phyloP scores from a whole-genome alignment of 2,888 invertebrate genomes.

The Lordiphosa fenestrarum region DNA sequence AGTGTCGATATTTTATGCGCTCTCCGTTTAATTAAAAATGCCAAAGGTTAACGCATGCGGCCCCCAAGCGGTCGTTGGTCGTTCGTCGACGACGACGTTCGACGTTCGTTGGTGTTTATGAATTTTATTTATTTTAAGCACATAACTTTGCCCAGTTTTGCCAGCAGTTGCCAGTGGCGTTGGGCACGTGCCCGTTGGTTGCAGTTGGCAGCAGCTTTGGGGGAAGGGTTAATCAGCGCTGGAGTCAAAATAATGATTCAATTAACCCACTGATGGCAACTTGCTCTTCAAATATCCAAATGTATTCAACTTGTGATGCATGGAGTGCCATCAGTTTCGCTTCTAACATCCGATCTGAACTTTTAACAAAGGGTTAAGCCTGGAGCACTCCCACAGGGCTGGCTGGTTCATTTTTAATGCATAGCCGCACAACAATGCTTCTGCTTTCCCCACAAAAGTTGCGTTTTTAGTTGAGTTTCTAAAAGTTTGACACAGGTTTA shows the following conservation, averaged over 20 bases:
- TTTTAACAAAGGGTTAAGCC: slow-evolving; percentile 18
- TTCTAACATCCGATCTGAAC: background rate
- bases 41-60: slow-evolving; percentile 69
- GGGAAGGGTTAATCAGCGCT: slow-evolving; percentile 59
- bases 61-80: slow-evolving; percentile 23
- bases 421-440: slow-evolving; percentile 15
- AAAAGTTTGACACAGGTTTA: slow-evolving; percentile 69
- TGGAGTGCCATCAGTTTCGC: too few relatives aligned
- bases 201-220: slow-evolving; percentile 66
- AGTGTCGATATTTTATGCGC: slow-evolving; percentile 73
- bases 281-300: too few relatives aligned
- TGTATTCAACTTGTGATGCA: too few relatives aligned
- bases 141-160: slow-evolving; percentile 56
- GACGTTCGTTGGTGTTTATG: slow-evolving; percentile 44
- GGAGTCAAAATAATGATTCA: background rate
- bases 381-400: slow-evolving; percentile 13
- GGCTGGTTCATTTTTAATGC: slow-evolving; percentile 36
- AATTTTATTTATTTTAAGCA: slow-evolving; percentile 66
- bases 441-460: slow-evolving; percentile 30
- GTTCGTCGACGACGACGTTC: slow-evolving; percentile 14
- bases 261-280: slow-evolving; percentile 29
- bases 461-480: slow-evolving; percentile 46
- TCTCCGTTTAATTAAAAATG: slow-evolving; percentile 74
- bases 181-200: slow-evolving; percentile 26
- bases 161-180: slow-evolving; percentile 23